phyloP scores from a whole-genome alignment of 2,888 invertebrate genomes.

The Lithophane leautieri region DNA sequence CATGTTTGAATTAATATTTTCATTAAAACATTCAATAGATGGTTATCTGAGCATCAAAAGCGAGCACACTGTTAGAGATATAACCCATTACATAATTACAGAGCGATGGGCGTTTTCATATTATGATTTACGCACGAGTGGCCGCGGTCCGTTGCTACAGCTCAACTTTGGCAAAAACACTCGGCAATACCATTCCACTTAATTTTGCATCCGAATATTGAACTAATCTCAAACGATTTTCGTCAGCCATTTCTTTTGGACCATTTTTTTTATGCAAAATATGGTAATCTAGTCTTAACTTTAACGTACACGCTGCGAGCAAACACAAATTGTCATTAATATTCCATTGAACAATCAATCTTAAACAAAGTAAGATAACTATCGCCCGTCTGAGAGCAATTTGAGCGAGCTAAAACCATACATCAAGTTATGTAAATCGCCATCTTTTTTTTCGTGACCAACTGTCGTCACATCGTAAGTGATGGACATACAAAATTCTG shows the following conservation, averaged over 20 bases:
- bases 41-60: slow-evolving; percentile 71
- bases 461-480: slow-evolving; percentile 65
- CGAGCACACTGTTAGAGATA: slow-evolving; percentile 60
- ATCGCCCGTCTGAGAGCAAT: slow-evolving; percentile 63
- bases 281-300: slow-evolving; percentile 45
- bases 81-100: slow-evolving; percentile 70
- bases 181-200: slow-evolving; percentile 62
- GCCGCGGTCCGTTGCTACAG: slow-evolving; percentile 60
- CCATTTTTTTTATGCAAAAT: slow-evolving; percentile 39
- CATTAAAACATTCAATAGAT: slow-evolving; percentile 72
- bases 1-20: slow-evolving; percentile 73
- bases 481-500: slow-evolving; percentile 67
- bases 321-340: slow-evolving; percentile 59
- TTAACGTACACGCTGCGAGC: slow-evolving; percentile 41
- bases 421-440: slow-evolving; percentile 70
- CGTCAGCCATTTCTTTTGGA: slow-evolving; percentile 35
- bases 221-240: slow-evolving; percentile 57
- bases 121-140: slow-evolving; percentile 80
- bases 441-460: slow-evolving; percentile 57
- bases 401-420: slow-evolving; percentile 62
- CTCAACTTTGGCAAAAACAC: slow-evolving; percentile 62
- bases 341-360: slow-evolving; percentile 68
- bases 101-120: slow-evolving; percentile 72
- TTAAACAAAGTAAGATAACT: slow-evolving; percentile 65
- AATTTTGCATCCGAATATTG: slow-evolving; percentile 66